phyloP scores from a whole-genome alignment of 2,888 invertebrate species.

The Cheilosia impressa region DNA sequence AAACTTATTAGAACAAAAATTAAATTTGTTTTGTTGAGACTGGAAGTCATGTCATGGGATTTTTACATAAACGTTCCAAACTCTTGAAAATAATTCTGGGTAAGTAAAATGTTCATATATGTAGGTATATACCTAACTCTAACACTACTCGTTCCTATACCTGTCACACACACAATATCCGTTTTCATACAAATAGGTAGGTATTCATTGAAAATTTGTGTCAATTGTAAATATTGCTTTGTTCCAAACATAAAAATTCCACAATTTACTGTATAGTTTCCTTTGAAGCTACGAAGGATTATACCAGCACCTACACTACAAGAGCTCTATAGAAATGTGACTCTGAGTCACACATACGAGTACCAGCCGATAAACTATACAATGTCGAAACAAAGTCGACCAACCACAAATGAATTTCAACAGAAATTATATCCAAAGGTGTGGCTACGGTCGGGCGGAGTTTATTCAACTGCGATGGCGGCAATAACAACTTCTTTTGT shows the following conservation, averaged over 20 bases:
- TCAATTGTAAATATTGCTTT: too few relatives aligned
- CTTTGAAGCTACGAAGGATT: too few relatives aligned
- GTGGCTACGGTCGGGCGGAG: conserved; percentile 66
- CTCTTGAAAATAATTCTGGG: conserved; percentile 84
- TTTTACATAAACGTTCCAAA: conserved; percentile 84
- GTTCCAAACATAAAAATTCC: too few relatives aligned
- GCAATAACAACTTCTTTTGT: conserved; percentile 6
- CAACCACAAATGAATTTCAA: conserved; percentile 59
- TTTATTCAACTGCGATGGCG: conserved; percentile 68
- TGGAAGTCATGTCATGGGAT: conserved; percentile 84
- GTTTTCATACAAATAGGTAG: neutral
- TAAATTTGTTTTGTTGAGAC: conserved; percentile 78
- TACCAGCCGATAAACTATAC: neutral
- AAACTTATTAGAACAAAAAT: conserved; percentile 79
- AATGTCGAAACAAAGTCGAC: conserved; percentile 23
- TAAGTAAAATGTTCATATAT: conserved; percentile 78
- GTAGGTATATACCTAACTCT: too few relatives aligned
- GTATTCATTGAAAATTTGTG: neutral
- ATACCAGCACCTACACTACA: too few relatives aligned
- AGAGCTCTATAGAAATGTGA: too few relatives aligned
- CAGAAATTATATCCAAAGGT: conserved; percentile 51
- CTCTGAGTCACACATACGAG: too few relatives aligned
- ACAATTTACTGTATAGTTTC: too few relatives aligned
- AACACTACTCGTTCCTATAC: too few relatives aligned
- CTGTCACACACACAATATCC: neutral